Conservation (phyloP, 2,797 vertebrate genomes). For the Ispidina picta region DNA sequence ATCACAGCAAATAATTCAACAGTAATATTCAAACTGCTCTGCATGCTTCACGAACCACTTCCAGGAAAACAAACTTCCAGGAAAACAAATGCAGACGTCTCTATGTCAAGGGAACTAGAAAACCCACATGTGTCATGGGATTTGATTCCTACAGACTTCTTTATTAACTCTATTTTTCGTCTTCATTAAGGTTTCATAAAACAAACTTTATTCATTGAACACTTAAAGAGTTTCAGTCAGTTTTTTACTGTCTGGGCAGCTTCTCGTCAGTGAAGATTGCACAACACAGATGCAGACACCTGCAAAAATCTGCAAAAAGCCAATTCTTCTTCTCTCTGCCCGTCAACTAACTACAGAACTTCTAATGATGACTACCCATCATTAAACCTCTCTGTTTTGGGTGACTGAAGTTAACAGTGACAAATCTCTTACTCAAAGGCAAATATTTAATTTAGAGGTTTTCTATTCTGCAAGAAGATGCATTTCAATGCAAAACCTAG, state of each 20-base stretch:
- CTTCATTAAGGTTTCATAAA: background rate
- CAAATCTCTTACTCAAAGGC: background rate
- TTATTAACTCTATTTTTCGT: background rate
- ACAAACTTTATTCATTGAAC: background rate
- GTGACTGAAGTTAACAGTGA: background rate
- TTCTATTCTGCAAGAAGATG: background rate
- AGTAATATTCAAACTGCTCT: background rate
- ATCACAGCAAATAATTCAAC: background rate
- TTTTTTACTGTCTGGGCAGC: background rate
- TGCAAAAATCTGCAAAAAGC: background rate
- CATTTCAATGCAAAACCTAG: background rate
- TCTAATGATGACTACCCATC: background rate
- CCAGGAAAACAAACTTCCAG: too few relatives aligned
- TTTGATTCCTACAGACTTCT: background rate
- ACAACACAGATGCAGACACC: background rate
- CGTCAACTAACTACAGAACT: background rate
- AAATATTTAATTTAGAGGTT: background rate
- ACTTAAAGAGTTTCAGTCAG: background rate
- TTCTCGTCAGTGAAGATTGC: background rate
- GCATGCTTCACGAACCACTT: background rate
- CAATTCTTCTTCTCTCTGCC: background rate
- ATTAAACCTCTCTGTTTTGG: background rate
- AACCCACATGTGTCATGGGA: background rate
- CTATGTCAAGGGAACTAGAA: background rate
- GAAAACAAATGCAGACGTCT: background rate